Conservation (phyloP, 2,888 invertebrate species). For the Hyalella azteca region DNA sequence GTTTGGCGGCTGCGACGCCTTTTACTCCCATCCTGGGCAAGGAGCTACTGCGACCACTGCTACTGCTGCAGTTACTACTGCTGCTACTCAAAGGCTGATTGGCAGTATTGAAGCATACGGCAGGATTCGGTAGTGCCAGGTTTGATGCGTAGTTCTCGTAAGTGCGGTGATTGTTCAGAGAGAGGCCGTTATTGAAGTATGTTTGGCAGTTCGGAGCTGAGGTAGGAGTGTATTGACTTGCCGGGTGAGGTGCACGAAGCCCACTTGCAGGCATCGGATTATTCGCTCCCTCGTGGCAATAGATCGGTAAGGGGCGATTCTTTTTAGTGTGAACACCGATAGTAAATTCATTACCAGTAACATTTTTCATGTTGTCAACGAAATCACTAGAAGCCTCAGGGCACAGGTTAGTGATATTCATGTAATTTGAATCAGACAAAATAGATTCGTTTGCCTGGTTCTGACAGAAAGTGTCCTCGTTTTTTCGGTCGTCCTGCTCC, state of each 20-base stretch:
- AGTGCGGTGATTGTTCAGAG: no score
- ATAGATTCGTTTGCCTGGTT: neutral
- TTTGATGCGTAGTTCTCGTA: no score
- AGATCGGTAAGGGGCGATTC: no score
- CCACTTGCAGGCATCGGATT: no score
- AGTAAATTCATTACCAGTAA: no score
- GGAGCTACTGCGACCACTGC: conserved; percentile 51
- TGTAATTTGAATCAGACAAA: neutral
- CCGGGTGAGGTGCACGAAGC: no score
- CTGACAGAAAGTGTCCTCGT: conserved; percentile 6
- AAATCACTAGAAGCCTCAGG: neutral
- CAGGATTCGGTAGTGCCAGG: neutral
- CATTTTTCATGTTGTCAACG: no score
- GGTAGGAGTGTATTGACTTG: no score
- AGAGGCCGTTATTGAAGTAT: no score
- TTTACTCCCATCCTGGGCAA: conserved; percentile 55
- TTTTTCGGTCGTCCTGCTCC: neutral
- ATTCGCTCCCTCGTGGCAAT: no score
- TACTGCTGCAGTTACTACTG: conserved; percentile 42
- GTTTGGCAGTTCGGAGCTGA: no score
- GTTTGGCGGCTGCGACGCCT: conserved; percentile 53
- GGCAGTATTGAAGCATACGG: neutral
- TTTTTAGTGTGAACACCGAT: no score
- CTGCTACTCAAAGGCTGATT: conserved; percentile 44
- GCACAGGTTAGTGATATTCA: neutral